Evolutionary conservation across 2,113 vertebrate genomes (phyloP).

Genomic region (Coracopsis vasa): DNA sequence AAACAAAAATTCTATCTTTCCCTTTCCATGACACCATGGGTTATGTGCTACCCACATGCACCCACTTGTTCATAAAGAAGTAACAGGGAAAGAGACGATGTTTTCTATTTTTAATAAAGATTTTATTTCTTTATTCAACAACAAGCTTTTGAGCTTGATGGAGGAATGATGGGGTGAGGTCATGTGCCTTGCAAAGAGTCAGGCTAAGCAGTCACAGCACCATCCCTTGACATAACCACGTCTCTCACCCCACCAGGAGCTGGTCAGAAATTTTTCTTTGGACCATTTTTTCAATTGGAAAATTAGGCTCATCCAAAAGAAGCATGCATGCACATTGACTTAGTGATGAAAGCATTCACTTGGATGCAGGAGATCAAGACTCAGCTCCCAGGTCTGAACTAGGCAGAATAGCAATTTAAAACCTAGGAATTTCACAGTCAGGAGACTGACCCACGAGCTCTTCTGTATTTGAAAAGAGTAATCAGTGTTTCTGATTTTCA

Average conservation of each 20-base stretch:
- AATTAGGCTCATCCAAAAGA: neutral
- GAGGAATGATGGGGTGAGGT: neutral
- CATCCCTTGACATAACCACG: neutral
- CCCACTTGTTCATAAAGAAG: neutral
- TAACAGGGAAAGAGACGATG: neutral
- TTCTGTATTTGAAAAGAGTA: neutral
- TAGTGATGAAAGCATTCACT: neutral
- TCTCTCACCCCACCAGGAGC: neutral
- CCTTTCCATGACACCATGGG: neutral
- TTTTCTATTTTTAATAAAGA: neutral
- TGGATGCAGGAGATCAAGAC: neutral
- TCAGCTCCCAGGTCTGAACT: neutral
- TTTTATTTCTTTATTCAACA: neutral
- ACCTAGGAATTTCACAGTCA: neutral
- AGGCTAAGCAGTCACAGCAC: neutral
- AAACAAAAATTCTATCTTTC: neutral
- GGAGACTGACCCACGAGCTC: neutral
- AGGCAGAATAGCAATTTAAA: neutral
- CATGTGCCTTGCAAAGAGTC: neutral
- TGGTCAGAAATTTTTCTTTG: neutral
- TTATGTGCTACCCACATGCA: accelerated
- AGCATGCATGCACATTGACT: neutral
- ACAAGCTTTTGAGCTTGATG: neutral
- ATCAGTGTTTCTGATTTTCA: neutral
- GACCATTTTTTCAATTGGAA: neutral